These are phyloP conservation scores for Homarus americanus DNA, from an alignment of 1,140 invertebrate genomes.

Conservation along the genomic window DNA sequence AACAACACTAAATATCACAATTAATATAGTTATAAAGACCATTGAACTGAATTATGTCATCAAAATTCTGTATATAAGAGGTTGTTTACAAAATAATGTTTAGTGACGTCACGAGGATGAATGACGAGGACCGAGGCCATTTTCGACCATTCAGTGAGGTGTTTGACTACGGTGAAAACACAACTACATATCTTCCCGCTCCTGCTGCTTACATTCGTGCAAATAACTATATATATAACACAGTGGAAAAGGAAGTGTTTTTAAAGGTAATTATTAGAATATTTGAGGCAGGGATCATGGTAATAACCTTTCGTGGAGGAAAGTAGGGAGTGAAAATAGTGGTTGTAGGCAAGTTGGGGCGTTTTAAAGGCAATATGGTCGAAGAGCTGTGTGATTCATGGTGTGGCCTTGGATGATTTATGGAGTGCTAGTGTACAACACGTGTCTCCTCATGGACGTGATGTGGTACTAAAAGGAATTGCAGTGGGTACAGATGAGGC, in stretches of 20 bases:
- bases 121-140: slow-evolving; percentile 36
- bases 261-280: slow-evolving; percentile 4
- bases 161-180: neutral
- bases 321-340: slow-evolving; percentile 15
- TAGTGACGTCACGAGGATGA: slow-evolving; percentile 35
- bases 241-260: neutral
- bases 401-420: no score
- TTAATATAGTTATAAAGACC: no score
- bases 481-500: no score
- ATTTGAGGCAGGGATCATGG: neutral
- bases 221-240: neutral
- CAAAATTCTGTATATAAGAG: neutral
- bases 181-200: neutral
- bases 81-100: slow-evolving; percentile 20
- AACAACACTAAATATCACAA: neutral
- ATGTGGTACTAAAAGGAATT: no score
- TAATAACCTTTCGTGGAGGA: neutral
- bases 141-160: slow-evolving; percentile 39
- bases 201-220: neutral
- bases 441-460: no score
- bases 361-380: slow-evolving; percentile 44
- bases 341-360: neutral
- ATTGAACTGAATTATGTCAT: neutral
- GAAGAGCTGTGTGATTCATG: slow-evolving; percentile 1
- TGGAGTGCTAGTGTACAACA: no score